Conservation (phyloP, 2,888 invertebrate species). For the Villa cingulata region DNA sequence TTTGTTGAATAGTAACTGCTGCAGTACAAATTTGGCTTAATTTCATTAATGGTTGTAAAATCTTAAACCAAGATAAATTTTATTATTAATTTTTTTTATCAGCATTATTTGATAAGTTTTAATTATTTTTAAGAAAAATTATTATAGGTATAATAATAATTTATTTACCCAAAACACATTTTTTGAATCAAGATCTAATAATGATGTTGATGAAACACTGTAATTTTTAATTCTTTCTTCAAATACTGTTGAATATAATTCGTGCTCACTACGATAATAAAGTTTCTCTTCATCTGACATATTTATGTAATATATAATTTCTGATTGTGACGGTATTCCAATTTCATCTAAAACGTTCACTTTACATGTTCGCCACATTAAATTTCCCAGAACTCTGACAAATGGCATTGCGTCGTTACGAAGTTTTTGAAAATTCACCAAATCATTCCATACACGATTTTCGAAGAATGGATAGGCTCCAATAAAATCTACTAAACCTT, state of each 20-base stretch:
- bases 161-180: too few species aligned
- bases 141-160: too few species aligned
- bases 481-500: slow-evolving; percentile 30
- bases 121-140: too few species aligned
- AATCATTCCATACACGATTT: slow-evolving; percentile 21
- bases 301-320: slow-evolving; percentile 43
- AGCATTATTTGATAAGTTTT: too few species aligned
- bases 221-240: slow-evolving; percentile 35
- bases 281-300: slow-evolving; percentile 61
- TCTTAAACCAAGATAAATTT: slow-evolving; percentile 22
- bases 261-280: slow-evolving; percentile 53
- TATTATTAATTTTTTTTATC: too few species aligned
- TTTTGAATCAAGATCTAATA: slow-evolving; percentile 37
- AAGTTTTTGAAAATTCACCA: slow-evolving; percentile 11
- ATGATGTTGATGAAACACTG: slow-evolving; percentile 30
- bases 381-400: slow-evolving; percentile 38
- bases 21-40: slow-evolving; percentile 59
- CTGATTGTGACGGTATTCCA: slow-evolving; percentile 48
- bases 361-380: slow-evolving; percentile 60
- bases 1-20: slow-evolving; percentile 44
- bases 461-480: slow-evolving; percentile 28
- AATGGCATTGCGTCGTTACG: slow-evolving; percentile 21
- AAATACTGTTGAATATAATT: slow-evolving; percentile 39
- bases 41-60: slow-evolving; percentile 49
- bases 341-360: slow-evolving; percentile 51